Evolutionary conservation across 2,888 invertebrate species (phyloP).

Genomic region (Proisotoma minuta): DNA sequence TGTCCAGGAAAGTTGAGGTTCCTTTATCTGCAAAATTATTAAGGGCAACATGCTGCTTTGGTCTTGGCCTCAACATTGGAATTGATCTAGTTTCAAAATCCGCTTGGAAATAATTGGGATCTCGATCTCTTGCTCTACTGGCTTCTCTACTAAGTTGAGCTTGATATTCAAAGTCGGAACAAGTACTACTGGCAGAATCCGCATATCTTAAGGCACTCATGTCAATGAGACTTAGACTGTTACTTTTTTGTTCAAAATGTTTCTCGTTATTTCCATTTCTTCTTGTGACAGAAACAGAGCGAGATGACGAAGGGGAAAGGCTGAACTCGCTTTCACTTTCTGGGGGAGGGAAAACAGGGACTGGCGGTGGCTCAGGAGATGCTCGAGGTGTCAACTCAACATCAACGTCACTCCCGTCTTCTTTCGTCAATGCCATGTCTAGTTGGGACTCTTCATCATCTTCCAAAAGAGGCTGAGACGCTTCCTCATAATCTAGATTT

Average conservation of each 20-base stretch:
- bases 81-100: conserved; percentile 5
- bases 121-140: conserved; percentile 1
- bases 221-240: conserved; percentile 24
- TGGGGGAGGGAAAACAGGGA: conserved; percentile 13
- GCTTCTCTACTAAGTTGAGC: conserved; percentile 8
- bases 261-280: neutral
- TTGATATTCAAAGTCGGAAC: conserved; percentile 29
- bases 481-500: conserved; percentile 41
- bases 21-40: conserved; percentile 2
- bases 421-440: conserved; percentile 32
- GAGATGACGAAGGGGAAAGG: conserved; percentile 9
- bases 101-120: conserved; percentile 9
- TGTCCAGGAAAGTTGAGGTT: neutral
- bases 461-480: conserved; percentile 40
- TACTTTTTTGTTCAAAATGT: conserved; percentile 25
- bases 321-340: neutral
- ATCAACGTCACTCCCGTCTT: conserved; percentile 27
- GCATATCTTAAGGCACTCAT: conserved; percentile 35
- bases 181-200: conserved; percentile 39
- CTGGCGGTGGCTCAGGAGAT: conserved; percentile 11
- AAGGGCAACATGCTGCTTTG: neutral
- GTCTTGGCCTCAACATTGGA: neutral
- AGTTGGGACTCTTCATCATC: conserved; percentile 27
- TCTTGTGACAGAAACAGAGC: neutral
- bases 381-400: conserved; percentile 18